Evolutionary conservation across 2,888 invertebrate species (phyloP).

Genomic region (Lomographa bimaculata): DNA sequence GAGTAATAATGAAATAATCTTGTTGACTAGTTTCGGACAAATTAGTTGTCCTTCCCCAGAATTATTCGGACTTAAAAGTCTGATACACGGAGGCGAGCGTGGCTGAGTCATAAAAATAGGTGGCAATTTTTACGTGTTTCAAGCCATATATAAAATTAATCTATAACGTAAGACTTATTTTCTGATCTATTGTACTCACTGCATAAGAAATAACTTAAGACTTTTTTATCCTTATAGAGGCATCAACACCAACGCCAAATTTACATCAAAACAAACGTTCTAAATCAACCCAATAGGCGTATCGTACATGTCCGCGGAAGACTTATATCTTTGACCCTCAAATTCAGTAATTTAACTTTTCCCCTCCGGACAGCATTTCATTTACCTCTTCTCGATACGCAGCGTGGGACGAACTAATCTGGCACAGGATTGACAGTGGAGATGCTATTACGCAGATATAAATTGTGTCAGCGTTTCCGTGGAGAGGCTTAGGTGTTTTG

Average conservation of each 20-base stretch:
- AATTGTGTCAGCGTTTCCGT: conserved; percentile 19
- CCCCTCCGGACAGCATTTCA: conserved; percentile 84
- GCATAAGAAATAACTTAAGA: background rate
- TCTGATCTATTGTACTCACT: too few relatives aligned
- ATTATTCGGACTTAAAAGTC: too few relatives aligned
- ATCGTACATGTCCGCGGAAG: conserved; percentile 65
- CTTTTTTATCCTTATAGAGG: too few relatives aligned
- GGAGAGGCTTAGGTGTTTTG: conserved; percentile 9
- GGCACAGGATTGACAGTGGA: conserved; percentile 58
- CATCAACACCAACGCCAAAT: conserved; percentile 5
- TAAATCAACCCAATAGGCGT: conserved; percentile 66
- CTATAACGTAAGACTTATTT: too few relatives aligned
- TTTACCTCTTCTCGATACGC: conserved; percentile 84
- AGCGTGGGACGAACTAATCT: conserved; percentile 83
- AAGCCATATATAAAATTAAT: too few relatives aligned
- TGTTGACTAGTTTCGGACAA: too few relatives aligned
- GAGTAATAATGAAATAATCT: too few relatives aligned
- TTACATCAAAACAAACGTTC: conserved; percentile 47
- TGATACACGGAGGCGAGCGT: too few relatives aligned
- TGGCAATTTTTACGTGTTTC: too few relatives aligned
- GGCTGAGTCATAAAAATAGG: too few relatives aligned
- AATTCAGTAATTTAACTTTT: conserved; percentile 84
- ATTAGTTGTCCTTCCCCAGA: too few relatives aligned
- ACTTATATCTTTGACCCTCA: conserved; percentile 83
- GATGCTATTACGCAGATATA: conserved; percentile 33